phyloP scores from a whole-genome alignment of 2,888 invertebrate species.

The Cephus nigrinus region DNA sequence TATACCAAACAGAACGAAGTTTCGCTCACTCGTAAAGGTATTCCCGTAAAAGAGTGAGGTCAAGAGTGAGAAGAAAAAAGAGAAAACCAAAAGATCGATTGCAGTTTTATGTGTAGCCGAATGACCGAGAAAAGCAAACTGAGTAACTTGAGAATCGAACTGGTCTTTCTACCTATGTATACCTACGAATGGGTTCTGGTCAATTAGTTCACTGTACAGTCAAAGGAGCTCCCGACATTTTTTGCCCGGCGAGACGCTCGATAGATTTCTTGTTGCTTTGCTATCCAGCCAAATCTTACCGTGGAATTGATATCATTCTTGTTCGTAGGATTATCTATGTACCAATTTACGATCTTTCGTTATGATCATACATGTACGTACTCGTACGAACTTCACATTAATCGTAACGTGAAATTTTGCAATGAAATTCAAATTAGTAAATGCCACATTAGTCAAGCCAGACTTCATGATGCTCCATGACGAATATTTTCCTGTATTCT shows the following conservation, averaged over 20 bases:
- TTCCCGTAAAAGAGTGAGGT: neutral
- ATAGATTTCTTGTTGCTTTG: neutral
- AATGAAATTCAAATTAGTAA: neutral
- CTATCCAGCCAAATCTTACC: neutral
- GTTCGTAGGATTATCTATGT: neutral
- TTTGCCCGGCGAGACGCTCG: neutral
- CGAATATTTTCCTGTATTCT: neutral
- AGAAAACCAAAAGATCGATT: neutral
- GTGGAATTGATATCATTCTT: no score
- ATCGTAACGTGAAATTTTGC: neutral
- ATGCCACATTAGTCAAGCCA: neutral
- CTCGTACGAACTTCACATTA: neutral
- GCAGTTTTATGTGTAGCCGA: neutral
- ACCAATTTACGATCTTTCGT: neutral
- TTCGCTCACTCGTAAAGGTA: neutral
- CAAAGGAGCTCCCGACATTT: slow-evolving; percentile 37
- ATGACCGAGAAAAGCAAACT: neutral
- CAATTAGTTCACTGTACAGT: slow-evolving; percentile 36
- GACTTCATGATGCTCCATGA: neutral
- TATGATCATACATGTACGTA: neutral
- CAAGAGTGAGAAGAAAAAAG: neutral
- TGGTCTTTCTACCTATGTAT: slow-evolving; percentile 15
- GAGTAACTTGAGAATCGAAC: neutral
- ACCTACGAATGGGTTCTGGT: slow-evolving; percentile 33
- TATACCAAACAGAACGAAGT: neutral